These are phyloP conservation scores for Dascillus cervinus DNA, from an alignment of 2,888 invertebrate genomes.

Conservation along the genomic window DNA sequence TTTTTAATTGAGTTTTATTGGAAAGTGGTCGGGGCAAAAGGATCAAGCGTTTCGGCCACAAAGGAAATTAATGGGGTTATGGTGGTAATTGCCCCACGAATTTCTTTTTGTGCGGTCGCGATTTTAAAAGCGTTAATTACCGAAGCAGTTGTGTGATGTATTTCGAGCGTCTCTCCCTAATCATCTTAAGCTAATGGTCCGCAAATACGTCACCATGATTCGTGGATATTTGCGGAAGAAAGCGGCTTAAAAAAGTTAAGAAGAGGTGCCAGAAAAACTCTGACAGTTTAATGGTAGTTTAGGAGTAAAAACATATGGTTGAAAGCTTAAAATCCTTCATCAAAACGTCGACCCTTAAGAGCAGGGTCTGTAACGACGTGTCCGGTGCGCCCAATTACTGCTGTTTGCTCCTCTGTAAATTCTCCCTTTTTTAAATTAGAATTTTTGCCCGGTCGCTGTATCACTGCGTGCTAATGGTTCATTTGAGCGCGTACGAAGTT, in stretches of 20 bases:
- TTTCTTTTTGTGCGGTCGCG: no score
- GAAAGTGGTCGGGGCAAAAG: no score
- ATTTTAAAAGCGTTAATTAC: no score
- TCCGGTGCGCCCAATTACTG: slow-evolving; percentile 24
- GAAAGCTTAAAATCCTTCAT: slow-evolving; percentile 19
- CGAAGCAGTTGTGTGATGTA: not conserved
- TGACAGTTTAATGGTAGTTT: slow-evolving; percentile 27
- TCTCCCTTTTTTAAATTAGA: slow-evolving; percentile 4
- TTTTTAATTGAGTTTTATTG: no score
- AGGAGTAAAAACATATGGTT: slow-evolving; percentile 23
- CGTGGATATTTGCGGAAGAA: slow-evolving; percentile 20
- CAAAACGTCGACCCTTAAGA: slow-evolving; percentile 14
- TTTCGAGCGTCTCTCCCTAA: slow-evolving; percentile 6
- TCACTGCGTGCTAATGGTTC: slow-evolving; percentile 19
- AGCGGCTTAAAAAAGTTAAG: slow-evolving; percentile 15
- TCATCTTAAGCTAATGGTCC: slow-evolving; percentile 20
- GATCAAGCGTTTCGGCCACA: no score
- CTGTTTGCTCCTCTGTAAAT: slow-evolving; percentile 21
- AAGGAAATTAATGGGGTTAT: no score
- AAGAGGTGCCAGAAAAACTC: slow-evolving; percentile 21
- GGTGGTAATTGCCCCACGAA: no score
- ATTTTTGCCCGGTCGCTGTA: slow-evolving; percentile 9
- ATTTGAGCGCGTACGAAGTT: slow-evolving; percentile 20
- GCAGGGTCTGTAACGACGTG: slow-evolving; percentile 10
- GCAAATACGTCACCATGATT: slow-evolving; percentile 29